Conservation (phyloP, 1,140 invertebrate genomes). For the Vollenhovia emeryi region DNA sequence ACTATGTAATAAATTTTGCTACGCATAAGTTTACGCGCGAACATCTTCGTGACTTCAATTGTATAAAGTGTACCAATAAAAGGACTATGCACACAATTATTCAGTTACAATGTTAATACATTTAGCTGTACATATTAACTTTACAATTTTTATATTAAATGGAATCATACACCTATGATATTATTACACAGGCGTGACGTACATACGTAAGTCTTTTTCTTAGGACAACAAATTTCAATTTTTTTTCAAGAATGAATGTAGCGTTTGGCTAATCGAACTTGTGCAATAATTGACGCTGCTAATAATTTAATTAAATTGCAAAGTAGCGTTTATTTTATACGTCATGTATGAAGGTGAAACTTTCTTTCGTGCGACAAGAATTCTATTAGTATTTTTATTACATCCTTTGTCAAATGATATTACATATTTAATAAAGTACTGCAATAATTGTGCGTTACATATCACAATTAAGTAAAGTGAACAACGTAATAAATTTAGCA, state of each 20-base stretch:
- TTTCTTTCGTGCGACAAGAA: background rate
- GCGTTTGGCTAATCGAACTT: background rate
- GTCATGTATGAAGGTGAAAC: background rate
- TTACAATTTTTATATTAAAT: background rate
- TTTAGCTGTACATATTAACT: background rate
- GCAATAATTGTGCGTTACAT: background rate
- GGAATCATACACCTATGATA: background rate
- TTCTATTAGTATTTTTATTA: background rate
- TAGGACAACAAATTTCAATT: background rate
- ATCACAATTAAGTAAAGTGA: background rate
- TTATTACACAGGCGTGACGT: background rate
- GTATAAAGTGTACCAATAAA: conserved; percentile 15
- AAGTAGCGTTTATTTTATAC: background rate
- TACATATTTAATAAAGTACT: conserved; percentile 1
- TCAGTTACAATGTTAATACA: conserved; percentile 21
- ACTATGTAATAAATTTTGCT: background rate
- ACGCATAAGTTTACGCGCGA: background rate
- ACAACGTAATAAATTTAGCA: background rate
- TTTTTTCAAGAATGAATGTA: background rate
- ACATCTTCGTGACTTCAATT: conserved; percentile 11
- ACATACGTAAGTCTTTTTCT: background rate
- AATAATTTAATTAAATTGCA: conserved; percentile 3
- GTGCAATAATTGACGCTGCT: background rate
- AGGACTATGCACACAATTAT: background rate
- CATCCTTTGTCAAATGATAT: background rate